Conservation (phyloP, 2,113 vertebrate genomes). For the Plestiodon gilberti region DNA sequence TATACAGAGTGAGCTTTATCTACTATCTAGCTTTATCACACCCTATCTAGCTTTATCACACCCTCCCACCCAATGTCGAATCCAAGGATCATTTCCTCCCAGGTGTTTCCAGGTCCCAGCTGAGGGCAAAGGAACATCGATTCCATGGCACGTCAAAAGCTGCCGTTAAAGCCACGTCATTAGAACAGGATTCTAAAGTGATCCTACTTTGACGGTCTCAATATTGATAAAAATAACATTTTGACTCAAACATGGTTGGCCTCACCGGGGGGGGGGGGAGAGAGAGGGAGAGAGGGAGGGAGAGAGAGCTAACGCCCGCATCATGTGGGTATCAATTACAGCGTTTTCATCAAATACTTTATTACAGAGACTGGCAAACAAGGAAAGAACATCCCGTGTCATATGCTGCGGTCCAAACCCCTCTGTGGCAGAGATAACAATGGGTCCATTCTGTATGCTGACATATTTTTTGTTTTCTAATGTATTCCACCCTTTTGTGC, state of each 20-base stretch:
- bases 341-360: slow-evolving; percentile 65
- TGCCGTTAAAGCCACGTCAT: slow-evolving; percentile 70
- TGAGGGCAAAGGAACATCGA: slow-evolving; percentile 76
- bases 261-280: background rate
- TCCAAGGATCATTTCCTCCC: slow-evolving; percentile 73
- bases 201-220: slow-evolving; percentile 79
- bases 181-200: slow-evolving; percentile 79
- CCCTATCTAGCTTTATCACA: no score
- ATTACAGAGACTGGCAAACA: slow-evolving; percentile 66
- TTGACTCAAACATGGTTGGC: slow-evolving; percentile 30
- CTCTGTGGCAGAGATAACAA: slow-evolving; percentile 73
- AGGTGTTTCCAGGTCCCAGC: slow-evolving; percentile 65
- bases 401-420: slow-evolving; percentile 73
- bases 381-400: slow-evolving; percentile 71
- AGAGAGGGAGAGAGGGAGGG: slow-evolving; percentile 1
- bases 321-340: slow-evolving; percentile 60
- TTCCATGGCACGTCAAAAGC: slow-evolving; percentile 66
- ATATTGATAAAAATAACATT: slow-evolving; percentile 76
- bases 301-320: slow-evolving; percentile 33
- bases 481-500: slow-evolving; percentile 76
- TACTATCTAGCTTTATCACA: no score
- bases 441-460: slow-evolving; percentile 74
- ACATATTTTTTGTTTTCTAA: slow-evolving; percentile 80
- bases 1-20: no score
- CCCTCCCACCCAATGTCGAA: slow-evolving; percentile 62